Base-by-base conservation (phyloP, 1,140 invertebrate genomes). In the Dendroctonus ponderosae region DNA sequence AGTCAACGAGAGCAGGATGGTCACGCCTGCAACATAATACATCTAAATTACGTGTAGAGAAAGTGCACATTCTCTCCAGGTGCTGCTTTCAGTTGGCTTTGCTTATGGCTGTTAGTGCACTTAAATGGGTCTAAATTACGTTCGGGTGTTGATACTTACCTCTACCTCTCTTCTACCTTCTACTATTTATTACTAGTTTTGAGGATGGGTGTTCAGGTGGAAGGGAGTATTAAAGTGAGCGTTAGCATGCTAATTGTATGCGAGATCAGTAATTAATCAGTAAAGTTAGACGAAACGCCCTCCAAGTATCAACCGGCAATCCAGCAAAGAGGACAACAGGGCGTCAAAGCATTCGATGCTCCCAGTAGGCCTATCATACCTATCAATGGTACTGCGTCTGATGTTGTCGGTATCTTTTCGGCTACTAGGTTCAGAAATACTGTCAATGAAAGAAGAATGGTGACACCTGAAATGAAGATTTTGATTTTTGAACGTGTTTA, bases 1-100 rank as follows among this genome's bases (percentile, higher is more conserved):
- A 84, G 96, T 98, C 87, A 99, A 89, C 82, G 96, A 98, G 81
- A 99, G 94, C 82, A 99, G 91, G 86, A 99, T 98, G 85, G 96
- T 99, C 85, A 98, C 96, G 86, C 96, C 96, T 98, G 91, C 85
- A 93, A 92, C 85, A 89, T 85, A 86, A 86, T 81, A 84, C 73
- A 83, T 71, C 72, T 74, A 75, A 69, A 77, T 77, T 75, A 77
- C 71, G 66, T 59, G 68, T 64, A 66, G 38, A 52, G 39, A n/a
- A 26, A 59, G 26, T 46, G 15, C 15, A 7, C n/a, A 49, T 40
- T 14, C 26, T 26, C 26, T 26, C 26, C 26, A 26, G 26, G 26
- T 26, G 26, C 3, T 26, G 26, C 26, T 26, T 26, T 26, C 26
- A 26, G 26, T 26, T 26, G 26, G 26, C 26, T 26, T 26, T 26